Evolutionary conservation across 2,113 vertebrate species (phyloP).

Genomic region (Mus pahari): DNA sequence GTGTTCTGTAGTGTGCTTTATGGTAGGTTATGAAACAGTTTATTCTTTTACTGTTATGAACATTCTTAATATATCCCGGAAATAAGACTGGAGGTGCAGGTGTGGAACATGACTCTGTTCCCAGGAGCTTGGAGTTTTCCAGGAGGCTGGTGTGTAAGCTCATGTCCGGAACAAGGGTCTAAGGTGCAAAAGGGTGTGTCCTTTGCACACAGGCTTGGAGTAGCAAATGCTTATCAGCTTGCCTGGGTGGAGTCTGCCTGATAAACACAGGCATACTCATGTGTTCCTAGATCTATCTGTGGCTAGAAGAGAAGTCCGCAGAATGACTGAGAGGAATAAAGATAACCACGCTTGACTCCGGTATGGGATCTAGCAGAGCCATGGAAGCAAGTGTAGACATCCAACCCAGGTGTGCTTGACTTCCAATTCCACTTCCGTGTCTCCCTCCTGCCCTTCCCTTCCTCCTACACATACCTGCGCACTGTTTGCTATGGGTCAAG

Average conservation of each 20-base stretch:
- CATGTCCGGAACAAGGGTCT: neutral
- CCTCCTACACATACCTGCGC: rapidly evolving
- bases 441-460: too few species aligned
- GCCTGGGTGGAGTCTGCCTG: neutral
- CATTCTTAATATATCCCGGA: neutral
- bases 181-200: neutral
- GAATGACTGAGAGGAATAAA: neutral
- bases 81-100: neutral
- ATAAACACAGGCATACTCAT: neutral
- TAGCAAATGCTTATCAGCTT: neutral
- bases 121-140: neutral
- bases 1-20: neutral
- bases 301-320: neutral
- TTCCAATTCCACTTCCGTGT: neutral
- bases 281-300: neutral
- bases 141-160: neutral
- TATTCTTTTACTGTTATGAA: conserved; percentile 24
- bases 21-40: neutral
- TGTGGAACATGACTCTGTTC: neutral
- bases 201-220: neutral
- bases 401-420: neutral
- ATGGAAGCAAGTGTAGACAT: neutral
- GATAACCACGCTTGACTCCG: neutral
- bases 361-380: neutral
- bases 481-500: neutral